Percentiles rank a stretch among this genome's conserved stretches.
phyloP scores from a whole-genome alignment of 2,113 vertebrate genomes.

The Pycnonotus jocosus region DNA sequence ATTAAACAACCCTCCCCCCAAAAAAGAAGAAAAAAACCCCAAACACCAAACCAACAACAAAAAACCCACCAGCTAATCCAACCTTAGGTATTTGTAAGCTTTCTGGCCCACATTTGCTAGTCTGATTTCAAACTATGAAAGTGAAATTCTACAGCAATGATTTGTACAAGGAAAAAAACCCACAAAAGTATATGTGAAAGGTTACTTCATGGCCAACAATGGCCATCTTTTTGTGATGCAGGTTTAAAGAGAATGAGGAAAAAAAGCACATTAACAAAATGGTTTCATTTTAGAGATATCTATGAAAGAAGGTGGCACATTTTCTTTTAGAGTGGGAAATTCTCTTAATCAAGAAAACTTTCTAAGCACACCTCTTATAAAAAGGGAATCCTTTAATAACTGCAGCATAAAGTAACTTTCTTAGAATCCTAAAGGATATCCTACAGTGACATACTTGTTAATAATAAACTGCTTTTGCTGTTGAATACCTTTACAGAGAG shows the following conservation, averaged over 20 bases:
- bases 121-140: neutral
- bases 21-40: neutral
- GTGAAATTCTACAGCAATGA: neutral
- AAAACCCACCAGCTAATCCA: neutral
- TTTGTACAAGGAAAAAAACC: neutral
- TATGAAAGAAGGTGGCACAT: neutral
- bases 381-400: neutral
- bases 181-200: neutral
- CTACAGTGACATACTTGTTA: neutral
- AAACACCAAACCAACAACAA: neutral
- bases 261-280: neutral
- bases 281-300: neutral
- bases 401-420: neutral
- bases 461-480: neutral
- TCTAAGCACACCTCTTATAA: neutral
- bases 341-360: neutral
- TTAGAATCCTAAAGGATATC: neutral
- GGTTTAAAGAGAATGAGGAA: neutral
- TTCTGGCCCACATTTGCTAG: neutral
- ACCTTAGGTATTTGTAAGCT: neutral
- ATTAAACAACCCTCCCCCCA: neutral
- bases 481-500: neutral
- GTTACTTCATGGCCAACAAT: neutral
- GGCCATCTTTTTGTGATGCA: neutral
- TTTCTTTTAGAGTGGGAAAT: neutral